Evolutionary conservation across 1,140 invertebrate species (phyloP).

Genomic region (Drosophila aff.): DNA sequence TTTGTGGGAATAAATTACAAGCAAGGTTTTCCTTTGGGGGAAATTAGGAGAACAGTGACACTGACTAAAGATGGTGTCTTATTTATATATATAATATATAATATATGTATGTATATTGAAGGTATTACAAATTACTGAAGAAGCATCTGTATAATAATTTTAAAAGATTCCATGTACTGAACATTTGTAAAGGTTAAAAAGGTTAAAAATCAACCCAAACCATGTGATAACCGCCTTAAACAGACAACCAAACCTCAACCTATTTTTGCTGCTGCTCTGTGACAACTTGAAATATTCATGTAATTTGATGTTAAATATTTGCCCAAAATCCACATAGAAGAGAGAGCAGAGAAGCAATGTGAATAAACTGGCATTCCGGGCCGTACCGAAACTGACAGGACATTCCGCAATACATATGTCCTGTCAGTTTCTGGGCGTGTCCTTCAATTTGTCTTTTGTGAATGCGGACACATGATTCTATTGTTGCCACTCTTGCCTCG

Average conservation of each 20-base stretch:
- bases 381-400: constrained; percentile 2
- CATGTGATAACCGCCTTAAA: background rate
- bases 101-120: background rate
- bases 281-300: constrained; percentile 19
- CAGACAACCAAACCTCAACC: background rate
- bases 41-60: background rate
- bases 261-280: background rate
- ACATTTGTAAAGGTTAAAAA: background rate
- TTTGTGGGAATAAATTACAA: constrained; percentile 4
- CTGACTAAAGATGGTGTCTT: background rate
- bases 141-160: background rate
- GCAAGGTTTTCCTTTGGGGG: background rate
- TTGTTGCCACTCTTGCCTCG: background rate
- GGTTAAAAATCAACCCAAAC: background rate
- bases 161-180: background rate
- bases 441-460: constrained; percentile 16
- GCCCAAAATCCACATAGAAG: background rate
- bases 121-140: background rate
- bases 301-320: constrained; percentile 22
- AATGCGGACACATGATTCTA: constrained; percentile 9
- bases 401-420: constrained; percentile 18
- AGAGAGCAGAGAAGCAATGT: background rate
- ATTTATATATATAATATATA: background rate
- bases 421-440: constrained; percentile 9
- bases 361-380: constrained; percentile 5